Conservation (phyloP, 2,888 invertebrate species). For the Pristionchus exspectatus region DNA sequence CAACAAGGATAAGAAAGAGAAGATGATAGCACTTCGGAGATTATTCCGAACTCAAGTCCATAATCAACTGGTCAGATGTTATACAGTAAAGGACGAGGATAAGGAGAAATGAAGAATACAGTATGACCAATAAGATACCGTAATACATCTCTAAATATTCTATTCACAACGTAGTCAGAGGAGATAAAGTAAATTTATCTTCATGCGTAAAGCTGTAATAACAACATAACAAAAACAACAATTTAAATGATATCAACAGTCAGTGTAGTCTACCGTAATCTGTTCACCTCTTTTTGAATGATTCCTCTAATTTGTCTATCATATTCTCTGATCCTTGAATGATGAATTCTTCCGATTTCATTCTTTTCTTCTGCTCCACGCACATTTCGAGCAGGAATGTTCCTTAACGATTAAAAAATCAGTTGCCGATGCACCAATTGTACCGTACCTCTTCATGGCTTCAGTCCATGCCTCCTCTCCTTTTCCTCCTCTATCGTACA, state of each 20-base stretch:
- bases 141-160: not conserved
- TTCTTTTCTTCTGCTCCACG: slow-evolving; percentile 68
- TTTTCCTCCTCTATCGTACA: slow-evolving; percentile 59
- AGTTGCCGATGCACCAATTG: not conserved
- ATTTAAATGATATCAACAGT: not conserved
- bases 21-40: not conserved
- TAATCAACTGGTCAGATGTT: not conserved
- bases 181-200: not conserved
- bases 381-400: slow-evolving; percentile 71
- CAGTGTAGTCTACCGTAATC: not conserved
- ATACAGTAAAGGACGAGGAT: not conserved
- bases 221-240: slow-evolving; percentile 2
- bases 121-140: not conserved
- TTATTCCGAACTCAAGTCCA: not conserved
- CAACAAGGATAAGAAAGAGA: not conserved
- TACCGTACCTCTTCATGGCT: slow-evolving; percentile 48
- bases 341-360: slow-evolving; percentile 52
- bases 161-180: not conserved
- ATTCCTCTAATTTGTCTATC: slow-evolving; percentile 45
- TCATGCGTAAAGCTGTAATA: not conserved
- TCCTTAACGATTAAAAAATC: slow-evolving; percentile 56
- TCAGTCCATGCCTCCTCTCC: slow-evolving; percentile 66
- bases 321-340: slow-evolving; percentile 61
- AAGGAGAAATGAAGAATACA: not conserved
- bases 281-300: slow-evolving; percentile 19